phyloP scores from a whole-genome alignment of 2,888 invertebrate genomes.

The Lepas anatifera region DNA sequence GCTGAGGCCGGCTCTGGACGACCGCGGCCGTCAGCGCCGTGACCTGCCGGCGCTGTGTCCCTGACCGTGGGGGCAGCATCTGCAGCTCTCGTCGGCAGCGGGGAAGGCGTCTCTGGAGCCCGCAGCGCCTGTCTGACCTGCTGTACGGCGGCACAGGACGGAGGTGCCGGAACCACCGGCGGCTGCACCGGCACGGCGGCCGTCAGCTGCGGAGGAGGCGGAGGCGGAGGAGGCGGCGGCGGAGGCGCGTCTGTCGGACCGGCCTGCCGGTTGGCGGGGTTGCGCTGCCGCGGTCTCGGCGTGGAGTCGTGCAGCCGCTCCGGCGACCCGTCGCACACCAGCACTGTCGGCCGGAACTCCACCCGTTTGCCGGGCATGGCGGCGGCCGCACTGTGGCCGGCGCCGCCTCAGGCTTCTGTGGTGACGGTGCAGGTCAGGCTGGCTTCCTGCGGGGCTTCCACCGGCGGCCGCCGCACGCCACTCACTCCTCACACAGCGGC shows the following conservation, averaged over 20 bases:
- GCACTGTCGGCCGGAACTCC: conserved; percentile 1
- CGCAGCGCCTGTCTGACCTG: too few relatives aligned
- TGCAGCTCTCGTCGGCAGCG: too few relatives aligned
- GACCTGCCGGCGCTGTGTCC: too few relatives aligned
- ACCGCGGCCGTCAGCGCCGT: too few relatives aligned
- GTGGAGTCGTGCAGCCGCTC: conserved; percentile 8
- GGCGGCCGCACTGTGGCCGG: too few relatives aligned
- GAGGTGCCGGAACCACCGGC: neutral
- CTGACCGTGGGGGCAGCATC: too few relatives aligned
- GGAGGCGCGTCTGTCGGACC: neutral
- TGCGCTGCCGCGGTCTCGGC: neutral
- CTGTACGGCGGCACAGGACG: neutral
- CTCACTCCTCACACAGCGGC: too few relatives aligned
- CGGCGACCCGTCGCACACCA: neutral
- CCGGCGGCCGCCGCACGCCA: neutral
- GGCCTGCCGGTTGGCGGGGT: neutral
- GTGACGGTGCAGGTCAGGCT: neutral
- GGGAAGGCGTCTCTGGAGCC: too few relatives aligned
- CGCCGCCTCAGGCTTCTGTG: too few relatives aligned
- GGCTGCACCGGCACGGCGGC: neutral
- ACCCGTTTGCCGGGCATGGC: conserved; percentile 2
- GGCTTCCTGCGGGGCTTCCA: neutral
- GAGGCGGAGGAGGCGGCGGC: neutral
- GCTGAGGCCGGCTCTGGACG: too few relatives aligned
- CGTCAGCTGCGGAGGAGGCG: neutral